These are phyloP conservation scores for Polymixis flavicincta DNA, from an alignment of 2,888 invertebrate genomes.

Conservation along the genomic window DNA sequence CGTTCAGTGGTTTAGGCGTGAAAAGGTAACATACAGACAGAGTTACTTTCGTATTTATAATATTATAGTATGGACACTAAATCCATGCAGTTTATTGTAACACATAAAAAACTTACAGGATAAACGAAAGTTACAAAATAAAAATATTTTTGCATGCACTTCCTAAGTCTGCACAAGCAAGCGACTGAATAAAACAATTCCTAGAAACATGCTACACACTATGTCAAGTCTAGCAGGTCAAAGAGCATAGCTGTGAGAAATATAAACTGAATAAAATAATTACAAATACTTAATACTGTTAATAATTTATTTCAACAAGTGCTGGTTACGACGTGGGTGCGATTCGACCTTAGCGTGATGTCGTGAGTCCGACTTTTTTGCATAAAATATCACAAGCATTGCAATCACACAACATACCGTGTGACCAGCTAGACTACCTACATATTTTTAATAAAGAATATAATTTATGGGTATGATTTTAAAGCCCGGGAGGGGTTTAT, in stretches of 20 bases:
- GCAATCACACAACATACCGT: conserved; percentile 60
- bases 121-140: too few species aligned
- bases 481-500: not conserved
- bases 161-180: not conserved
- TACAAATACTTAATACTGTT: conserved; percentile 44
- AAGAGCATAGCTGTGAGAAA: conserved; percentile 18
- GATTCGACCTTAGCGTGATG: conserved; percentile 81
- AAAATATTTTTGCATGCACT: not conserved
- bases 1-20: too few species aligned
- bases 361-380: conserved; percentile 71
- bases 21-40: too few species aligned
- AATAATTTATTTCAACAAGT: conserved; percentile 54
- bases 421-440: conserved; percentile 26
- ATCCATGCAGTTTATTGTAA: too few species aligned
- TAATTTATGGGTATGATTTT: not conserved
- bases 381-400: conserved; percentile 71
- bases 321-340: conserved; percentile 55
- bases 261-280: conserved; percentile 39
- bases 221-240: conserved; percentile 52
- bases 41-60: too few species aligned
- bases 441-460: not conserved
- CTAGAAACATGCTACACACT: conserved; percentile 24
- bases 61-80: too few species aligned
- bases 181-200: conserved; percentile 21
- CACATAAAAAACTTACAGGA: too few species aligned